phyloP scores from a whole-genome alignment of 2,797 vertebrate genomes.

The Apodemus agrarius region DNA sequence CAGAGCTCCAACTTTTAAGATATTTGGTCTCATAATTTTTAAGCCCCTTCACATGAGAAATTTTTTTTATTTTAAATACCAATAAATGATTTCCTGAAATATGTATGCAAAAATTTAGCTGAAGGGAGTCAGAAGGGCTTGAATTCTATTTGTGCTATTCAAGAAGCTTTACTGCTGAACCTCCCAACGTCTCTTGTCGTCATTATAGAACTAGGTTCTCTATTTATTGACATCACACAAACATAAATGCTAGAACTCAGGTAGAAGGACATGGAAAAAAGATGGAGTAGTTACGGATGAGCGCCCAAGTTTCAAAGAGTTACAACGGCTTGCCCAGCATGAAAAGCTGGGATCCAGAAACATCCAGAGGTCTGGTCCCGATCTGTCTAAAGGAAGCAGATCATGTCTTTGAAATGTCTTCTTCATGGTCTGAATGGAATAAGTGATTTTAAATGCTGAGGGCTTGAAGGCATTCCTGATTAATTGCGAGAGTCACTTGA shows the following conservation, averaged over 20 bases:
- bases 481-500: slow-evolving; percentile 8
- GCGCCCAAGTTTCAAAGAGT: neutral
- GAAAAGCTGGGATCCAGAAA: neutral
- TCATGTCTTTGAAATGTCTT: neutral
- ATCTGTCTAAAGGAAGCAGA: neutral
- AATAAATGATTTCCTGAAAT: slow-evolving; percentile 1
- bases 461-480: slow-evolving; percentile 22
- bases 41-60: neutral
- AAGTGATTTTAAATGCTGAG: slow-evolving; percentile 47
- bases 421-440: slow-evolving; percentile 28
- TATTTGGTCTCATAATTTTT: neutral
- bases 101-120: neutral
- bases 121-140: neutral
- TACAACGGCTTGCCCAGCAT: neutral
- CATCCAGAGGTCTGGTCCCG: neutral
- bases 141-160: slow-evolving; percentile 7
- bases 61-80: slow-evolving; percentile 31
- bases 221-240: neutral
- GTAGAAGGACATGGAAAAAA: slow-evolving; percentile 14
- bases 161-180: slow-evolving; percentile 9
- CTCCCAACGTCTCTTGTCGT: neutral
- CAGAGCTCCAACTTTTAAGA: slow-evolving; percentile 2
- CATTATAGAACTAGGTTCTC: neutral
- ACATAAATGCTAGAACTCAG: slow-evolving; percentile 24
- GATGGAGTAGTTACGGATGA: neutral